Evolutionary conservation across 2,113 vertebrate genomes (phyloP), one percentile per base, ranked within the genome.

Genomic region (Oreamnos americanus): DNA sequence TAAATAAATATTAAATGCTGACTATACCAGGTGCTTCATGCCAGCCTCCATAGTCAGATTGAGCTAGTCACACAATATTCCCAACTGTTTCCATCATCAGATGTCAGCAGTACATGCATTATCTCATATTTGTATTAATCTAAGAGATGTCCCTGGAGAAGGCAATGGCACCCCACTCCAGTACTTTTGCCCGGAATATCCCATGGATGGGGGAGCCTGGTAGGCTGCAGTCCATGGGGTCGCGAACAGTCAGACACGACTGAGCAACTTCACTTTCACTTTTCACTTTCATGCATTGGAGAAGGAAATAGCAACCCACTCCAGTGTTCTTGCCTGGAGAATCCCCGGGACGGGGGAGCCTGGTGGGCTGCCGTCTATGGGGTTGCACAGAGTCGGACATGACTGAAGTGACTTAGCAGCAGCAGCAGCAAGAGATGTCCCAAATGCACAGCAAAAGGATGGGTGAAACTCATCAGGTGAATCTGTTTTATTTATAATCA

Each of bases 61-160:
- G 10, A 15, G 15, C 15, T n/a, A 14, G 51, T 85, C 74, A 51
- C 43, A 51, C 51, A 39, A 60, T 97, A 79, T 26, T 95, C 36
- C 64, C 11, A 47, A 88, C 60, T 2, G 23, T 26, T 49, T 96
- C 91, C 92, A 28, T 45, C 91, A 94, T 81, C 64, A 98, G 93
- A 96, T 98, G 97, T 95, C 97, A 98, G 76, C 79, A 95, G 39
- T 74, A 90, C 91, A 87, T 47, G 78, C 45, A 1, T 57, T 53
- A 23, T 53, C 43, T 88, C 78, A 60, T 3, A 64, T 95, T 96
- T 96, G 45, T 36, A 87, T 96, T 90, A 93, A 55, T 57, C 57
- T 96, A 93, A 96, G 78, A 57, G 55, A 57, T 33, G 4, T 0
- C 10, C 84, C 43, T 47, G 45, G 47, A 49, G 47, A 49, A 49